These are phyloP conservation scores for Epinephelus fuscoguttatus DNA, from an alignment of 2,113 vertebrate genomes.

Conservation along the genomic window DNA sequence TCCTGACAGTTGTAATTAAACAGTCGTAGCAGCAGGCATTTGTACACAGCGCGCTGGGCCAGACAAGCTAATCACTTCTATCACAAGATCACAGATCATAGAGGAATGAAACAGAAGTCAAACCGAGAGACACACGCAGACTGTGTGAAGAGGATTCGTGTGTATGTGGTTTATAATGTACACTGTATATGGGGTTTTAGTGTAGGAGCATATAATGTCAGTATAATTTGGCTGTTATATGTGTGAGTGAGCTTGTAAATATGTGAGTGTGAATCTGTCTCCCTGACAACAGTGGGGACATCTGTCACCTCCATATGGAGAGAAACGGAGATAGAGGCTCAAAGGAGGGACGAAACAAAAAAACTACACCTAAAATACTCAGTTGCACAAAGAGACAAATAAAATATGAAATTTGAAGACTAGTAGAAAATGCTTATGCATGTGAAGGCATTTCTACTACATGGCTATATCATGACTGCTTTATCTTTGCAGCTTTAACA, in stretches of 20 bases:
- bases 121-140: neutral
- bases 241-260: constrained; percentile 19
- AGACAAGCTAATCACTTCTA: constrained; percentile 9
- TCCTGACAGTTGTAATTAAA: constrained; percentile 20
- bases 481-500: neutral
- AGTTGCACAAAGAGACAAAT: constrained; percentile 9
- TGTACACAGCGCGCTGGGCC: neutral
- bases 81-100: constrained; percentile 38
- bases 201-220: constrained; percentile 15
- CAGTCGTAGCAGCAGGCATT: constrained; percentile 14
- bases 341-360: neutral
- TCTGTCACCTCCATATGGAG: constrained; percentile 78
- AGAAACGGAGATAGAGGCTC: constrained; percentile 32
- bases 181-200: neutral
- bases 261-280: constrained; percentile 57
- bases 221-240: constrained; percentile 40
- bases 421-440: neutral
- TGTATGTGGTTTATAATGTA: constrained; percentile 13
- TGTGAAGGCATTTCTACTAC: neutral
- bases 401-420: constrained; percentile 9
- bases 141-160: neutral
- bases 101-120: constrained; percentile 24
- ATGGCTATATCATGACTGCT: neutral
- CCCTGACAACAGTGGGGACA: constrained; percentile 71
- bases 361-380: constrained; percentile 8